Percentiles rank a stretch among this genome's conserved stretches.
Conservation (phyloP, 2,888 invertebrate species). For the Cenopis cana region DNA sequence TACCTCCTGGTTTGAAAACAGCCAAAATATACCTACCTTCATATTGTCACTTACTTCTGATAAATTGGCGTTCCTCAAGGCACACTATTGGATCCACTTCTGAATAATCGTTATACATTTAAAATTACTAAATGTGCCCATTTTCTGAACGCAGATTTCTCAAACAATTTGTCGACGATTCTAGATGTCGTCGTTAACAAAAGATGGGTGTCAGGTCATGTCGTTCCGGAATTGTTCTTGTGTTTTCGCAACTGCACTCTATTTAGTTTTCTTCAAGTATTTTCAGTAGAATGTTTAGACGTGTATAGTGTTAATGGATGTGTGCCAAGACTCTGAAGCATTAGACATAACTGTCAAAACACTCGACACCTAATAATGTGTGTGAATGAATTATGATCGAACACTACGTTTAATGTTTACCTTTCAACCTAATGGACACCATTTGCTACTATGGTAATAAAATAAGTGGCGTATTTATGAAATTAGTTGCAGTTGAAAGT, state of each 20-base stretch:
- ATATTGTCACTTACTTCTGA: background rate
- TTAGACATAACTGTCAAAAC: constrained; percentile 5
- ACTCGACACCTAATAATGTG: constrained; percentile 9
- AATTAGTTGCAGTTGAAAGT: background rate
- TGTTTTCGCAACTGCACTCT: constrained; percentile 15
- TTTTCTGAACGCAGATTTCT: background rate
- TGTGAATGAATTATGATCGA: background rate
- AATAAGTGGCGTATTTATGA: background rate
- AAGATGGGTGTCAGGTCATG: constrained; percentile 25
- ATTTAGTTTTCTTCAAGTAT: background rate
- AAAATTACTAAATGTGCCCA: background rate
- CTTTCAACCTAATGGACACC: background rate
- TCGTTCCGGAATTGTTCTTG: constrained; percentile 14
- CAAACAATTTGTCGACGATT: background rate
- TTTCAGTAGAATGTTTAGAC: background rate
- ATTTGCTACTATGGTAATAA: background rate
- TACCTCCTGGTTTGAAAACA: constrained; percentile 1
- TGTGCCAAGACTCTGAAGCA: constrained; percentile 15
- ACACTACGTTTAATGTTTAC: background rate
- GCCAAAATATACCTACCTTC: background rate
- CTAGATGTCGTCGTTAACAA: constrained; percentile 3
- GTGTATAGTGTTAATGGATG: constrained; percentile 1
- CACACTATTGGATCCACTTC: background rate
- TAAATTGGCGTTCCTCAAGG: constrained; percentile 5
- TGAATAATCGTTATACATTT: background rate